phyloP scores from a whole-genome alignment of 2,888 invertebrate species.

The Sesamia inferens region DNA sequence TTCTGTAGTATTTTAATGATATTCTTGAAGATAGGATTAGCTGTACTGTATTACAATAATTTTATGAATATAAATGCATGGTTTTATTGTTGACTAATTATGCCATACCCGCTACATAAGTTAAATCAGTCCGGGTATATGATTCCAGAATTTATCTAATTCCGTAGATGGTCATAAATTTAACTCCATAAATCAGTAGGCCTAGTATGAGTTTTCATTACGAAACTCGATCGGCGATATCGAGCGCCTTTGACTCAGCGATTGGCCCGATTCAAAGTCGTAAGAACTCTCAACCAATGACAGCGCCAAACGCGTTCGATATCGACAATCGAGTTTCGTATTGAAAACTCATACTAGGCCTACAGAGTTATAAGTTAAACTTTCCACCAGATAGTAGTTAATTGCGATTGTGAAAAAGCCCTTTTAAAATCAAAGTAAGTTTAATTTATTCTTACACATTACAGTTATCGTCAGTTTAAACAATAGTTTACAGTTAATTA shows the following conservation, averaged over 20 bases:
- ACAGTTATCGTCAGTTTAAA: conserved; percentile 26
- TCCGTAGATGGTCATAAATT: background rate
- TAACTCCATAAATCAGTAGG: background rate
- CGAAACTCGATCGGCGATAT: too few relatives aligned
- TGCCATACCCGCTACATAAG: background rate
- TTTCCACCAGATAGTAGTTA: background rate
- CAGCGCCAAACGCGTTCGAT: too few relatives aligned
- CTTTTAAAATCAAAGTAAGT: conserved; percentile 39
- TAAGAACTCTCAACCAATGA: too few relatives aligned
- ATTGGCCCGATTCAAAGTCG: too few relatives aligned
- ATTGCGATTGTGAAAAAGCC: conserved; percentile 36
- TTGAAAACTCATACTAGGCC: too few relatives aligned
- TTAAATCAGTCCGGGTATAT: background rate
- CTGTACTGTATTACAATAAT: background rate
- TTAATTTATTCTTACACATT: conserved; percentile 46
- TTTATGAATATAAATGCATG: conserved; percentile 2
- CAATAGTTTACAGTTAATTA: conserved; percentile 37
- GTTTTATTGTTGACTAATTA: background rate
- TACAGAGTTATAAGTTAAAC: background rate
- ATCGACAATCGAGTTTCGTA: too few relatives aligned
- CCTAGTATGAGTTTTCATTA: too few relatives aligned
- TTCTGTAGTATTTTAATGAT: background rate
- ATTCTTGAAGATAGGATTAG: background rate
- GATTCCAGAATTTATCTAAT: background rate
- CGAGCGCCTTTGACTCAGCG: too few relatives aligned